Evolutionary conservation across 37 sponge, comb jelly and placozoan species (phyloP), one percentile per base, ranked within the genome.

Genomic region (Hormiphora californensis): DNA sequence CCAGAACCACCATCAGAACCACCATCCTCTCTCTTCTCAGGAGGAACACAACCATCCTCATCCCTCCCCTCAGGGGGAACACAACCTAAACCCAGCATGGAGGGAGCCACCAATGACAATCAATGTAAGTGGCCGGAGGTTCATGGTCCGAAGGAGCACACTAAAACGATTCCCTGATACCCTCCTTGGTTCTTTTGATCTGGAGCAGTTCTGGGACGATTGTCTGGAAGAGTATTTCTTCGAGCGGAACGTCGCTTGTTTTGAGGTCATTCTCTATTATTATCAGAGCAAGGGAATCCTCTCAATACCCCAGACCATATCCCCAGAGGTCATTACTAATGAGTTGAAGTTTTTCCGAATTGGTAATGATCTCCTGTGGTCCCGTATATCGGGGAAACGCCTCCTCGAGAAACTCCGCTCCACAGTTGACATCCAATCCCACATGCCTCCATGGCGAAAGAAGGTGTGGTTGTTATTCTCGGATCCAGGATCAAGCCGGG

Each of bases 321-420:
- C 31, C 39, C 68, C 68, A 8, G 68, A 65, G 19, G 34, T 65
- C 8, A 17, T 65, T 35, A 39, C 68, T 8, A 39, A 65, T 17
- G 68, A 65, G 68, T 19, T 65, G 68, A 8, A 28, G 68, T 65
- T 65, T 28, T 65, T 65, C 39, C 5, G 39, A 39, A 65, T 65
- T 5, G 68, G 68, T 21, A 25, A 65, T 19, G 68, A 65, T 15
- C 11, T 12, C 38, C 31, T 65, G 68, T 25, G 17, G 15, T 36
- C 68, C 8, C 12, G 25, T 15, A 25, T 65, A 19, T 36, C 68
- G 68, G 68, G 68, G 21, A 4, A 39, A 25, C 25, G 12, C 38
- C 31, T 65, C 27, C 12, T 25, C 19, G 68, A 65, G 39, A 65
- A 17, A 17, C 68, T 65, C 21, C 21, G 11, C 21, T 31, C 68